phyloP scores from a whole-genome alignment of 2,888 invertebrate genomes.

The Aphrophora alni region DNA sequence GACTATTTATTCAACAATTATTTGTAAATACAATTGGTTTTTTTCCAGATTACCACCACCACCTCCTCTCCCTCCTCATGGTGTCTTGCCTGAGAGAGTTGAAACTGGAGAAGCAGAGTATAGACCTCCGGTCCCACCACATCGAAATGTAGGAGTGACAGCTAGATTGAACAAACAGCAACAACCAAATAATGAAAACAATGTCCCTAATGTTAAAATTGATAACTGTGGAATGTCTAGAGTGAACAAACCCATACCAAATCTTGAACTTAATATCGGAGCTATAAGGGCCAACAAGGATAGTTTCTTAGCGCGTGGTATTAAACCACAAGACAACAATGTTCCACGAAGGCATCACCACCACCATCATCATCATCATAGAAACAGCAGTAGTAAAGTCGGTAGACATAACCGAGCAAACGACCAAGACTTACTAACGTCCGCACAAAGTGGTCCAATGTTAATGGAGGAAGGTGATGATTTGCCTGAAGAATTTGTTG shows the following conservation, averaged over 20 bases:
- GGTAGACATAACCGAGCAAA: constrained; percentile 27
- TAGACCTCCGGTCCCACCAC: constrained; percentile 88
- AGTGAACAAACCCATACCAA: constrained; percentile 48
- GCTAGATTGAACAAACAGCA: constrained; percentile 26
- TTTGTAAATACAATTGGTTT: too few relatives aligned
- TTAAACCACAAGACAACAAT: constrained; percentile 19
- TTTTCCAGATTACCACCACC: constrained; percentile 39
- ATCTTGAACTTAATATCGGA: not conserved
- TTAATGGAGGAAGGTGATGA: constrained; percentile 38
- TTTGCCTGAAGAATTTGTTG: constrained; percentile 54
- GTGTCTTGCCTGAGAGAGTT: constrained; percentile 31
- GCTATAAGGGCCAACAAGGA: constrained; percentile 45
- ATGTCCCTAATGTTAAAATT: not conserved
- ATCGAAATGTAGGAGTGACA: constrained; percentile 70
- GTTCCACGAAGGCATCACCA: constrained; percentile 49
- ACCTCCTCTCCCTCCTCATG: constrained; percentile 40
- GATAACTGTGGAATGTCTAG: not conserved
- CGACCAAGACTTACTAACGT: constrained; percentile 14
- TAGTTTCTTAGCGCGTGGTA: constrained; percentile 55
- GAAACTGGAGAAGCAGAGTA: constrained; percentile 63
- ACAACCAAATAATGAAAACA: not conserved
- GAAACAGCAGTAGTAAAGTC: constrained; percentile 54
- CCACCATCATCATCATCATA: constrained; percentile 59
- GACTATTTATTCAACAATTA: too few relatives aligned
- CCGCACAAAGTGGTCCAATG: not conserved